Conservation (phyloP, 2,113 vertebrate species). For the Menidia beryllina region DNA sequence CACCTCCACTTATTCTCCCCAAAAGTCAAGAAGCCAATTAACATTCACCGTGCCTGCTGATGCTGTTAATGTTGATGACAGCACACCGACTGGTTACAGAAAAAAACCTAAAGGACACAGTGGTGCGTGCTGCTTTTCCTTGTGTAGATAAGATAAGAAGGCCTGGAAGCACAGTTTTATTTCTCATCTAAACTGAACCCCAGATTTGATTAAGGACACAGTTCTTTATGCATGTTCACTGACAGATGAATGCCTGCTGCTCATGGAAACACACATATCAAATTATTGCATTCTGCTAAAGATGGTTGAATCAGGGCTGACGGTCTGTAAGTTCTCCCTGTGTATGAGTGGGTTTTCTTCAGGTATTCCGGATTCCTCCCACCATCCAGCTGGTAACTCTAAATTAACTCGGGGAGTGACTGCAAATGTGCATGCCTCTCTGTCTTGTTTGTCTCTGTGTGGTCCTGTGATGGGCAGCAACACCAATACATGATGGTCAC, state of each 20-base stretch:
- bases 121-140: constrained; percentile 16
- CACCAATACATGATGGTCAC: neutral
- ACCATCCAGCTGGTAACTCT: too few relatives aligned
- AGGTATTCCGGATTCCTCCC: too few relatives aligned
- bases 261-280: constrained; percentile 9
- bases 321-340: too few relatives aligned
- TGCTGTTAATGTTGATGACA: constrained; percentile 12
- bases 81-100: constrained; percentile 19
- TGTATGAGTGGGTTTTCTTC: too few relatives aligned
- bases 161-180: constrained; percentile 1
- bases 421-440: too few relatives aligned
- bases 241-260: constrained; percentile 14
- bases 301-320: too few relatives aligned
- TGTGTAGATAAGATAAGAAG: neutral
- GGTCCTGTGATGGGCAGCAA: neutral
- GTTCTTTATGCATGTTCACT: constrained; percentile 35
- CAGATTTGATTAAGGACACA: constrained; percentile 10
- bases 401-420: too few relatives aligned
- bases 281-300: too few relatives aligned
- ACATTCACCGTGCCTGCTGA: constrained; percentile 25
- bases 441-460: neutral
- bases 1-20: constrained; percentile 2
- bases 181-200: constrained; percentile 7
- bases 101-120: constrained; percentile 24
- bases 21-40: constrained; percentile 36